Evolutionary conservation across 2,888 invertebrate genomes (phyloP).

Genomic region (Lasioglossum figueresi): DNA sequence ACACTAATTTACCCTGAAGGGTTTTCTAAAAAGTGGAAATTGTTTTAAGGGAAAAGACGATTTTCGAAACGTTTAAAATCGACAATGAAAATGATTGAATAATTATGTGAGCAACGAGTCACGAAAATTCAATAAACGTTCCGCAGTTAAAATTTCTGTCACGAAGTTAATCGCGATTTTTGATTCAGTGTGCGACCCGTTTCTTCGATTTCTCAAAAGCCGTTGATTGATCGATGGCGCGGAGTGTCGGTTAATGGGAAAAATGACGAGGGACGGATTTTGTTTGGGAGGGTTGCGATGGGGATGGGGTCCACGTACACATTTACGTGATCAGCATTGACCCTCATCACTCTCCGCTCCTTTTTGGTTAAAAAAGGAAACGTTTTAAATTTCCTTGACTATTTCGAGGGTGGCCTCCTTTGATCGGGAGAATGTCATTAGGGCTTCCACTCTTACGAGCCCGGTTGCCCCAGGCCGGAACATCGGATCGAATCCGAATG

Average conservation of each 20-base stretch:
- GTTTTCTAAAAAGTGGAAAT: background rate
- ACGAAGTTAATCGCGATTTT: conserved; percentile 33
- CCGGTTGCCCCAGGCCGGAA: conserved; percentile 33
- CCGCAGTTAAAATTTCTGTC: background rate
- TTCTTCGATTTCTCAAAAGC: conserved; percentile 55
- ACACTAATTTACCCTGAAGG: background rate
- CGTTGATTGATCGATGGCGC: conserved; percentile 61
- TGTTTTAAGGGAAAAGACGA: background rate
- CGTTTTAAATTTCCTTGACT: conserved; percentile 80
- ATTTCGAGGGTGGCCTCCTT: conserved; percentile 78
- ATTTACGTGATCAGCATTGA: conserved; percentile 71
- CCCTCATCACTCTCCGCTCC: conserved; percentile 71
- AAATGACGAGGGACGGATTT: conserved; percentile 75
- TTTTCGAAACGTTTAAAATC: background rate
- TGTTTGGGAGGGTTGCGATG: conserved; percentile 14
- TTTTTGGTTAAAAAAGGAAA: conserved; percentile 73
- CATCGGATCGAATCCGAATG: conserved; percentile 50
- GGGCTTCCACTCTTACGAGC: conserved; percentile 70
- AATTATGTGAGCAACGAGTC: background rate
- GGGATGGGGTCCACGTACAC: conserved; percentile 75
- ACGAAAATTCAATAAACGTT: background rate
- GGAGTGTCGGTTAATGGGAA: conserved; percentile 57
- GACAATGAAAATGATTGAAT: background rate
- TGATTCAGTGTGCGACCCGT: conserved; percentile 49
- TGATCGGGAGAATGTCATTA: conserved; percentile 80